Percentiles rank a stretch among this genome's conserved stretches.
Conservation (phyloP, 1,140 invertebrate species). For the Platyura marginata region DNA sequence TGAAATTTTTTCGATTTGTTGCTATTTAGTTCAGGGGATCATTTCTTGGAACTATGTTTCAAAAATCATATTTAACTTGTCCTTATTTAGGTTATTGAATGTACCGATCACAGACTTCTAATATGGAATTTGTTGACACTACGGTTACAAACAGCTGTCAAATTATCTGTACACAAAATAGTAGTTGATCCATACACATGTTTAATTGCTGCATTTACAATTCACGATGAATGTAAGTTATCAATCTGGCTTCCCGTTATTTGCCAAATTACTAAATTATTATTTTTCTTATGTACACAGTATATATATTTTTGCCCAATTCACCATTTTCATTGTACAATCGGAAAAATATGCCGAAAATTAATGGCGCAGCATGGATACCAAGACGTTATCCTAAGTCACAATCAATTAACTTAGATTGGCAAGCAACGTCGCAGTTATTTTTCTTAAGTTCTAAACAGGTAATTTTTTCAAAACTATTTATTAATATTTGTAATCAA, state of each 20-base stretch:
- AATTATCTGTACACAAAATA: conserved; percentile 31
- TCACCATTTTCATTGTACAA: conserved; percentile 31
- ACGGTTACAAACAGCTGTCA: conserved; percentile 25
- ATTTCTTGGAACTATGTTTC: conserved; percentile 4
- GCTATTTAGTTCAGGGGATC: too few species aligned
- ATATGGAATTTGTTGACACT: conserved; percentile 57
- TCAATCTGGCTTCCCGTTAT: too few species aligned
- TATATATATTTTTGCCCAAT: conserved; percentile 39
- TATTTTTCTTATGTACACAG: too few species aligned
- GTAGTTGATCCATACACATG: conserved; percentile 40
- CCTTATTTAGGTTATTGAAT: conserved; percentile 26
- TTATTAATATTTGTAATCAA: neutral
- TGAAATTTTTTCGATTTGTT: too few species aligned
- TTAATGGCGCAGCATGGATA: conserved; percentile 30
- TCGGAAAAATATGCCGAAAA: conserved; percentile 26
- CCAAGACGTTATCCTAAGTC: conserved; percentile 25
- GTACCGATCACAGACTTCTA: conserved; percentile 29
- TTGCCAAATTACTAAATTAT: too few species aligned
- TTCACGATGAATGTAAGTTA: conserved; percentile 34
- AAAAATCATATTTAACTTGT: neutral
- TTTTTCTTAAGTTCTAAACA: conserved; percentile 35
- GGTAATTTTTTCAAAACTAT: conserved; percentile 14
- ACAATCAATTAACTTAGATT: conserved; percentile 24
- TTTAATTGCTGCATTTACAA: conserved; percentile 44
- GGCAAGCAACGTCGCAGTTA: conserved; percentile 36